Evolutionary conservation across 1,140 invertebrate genomes (phyloP).

Genomic region (Drosophila rufa): DNA sequence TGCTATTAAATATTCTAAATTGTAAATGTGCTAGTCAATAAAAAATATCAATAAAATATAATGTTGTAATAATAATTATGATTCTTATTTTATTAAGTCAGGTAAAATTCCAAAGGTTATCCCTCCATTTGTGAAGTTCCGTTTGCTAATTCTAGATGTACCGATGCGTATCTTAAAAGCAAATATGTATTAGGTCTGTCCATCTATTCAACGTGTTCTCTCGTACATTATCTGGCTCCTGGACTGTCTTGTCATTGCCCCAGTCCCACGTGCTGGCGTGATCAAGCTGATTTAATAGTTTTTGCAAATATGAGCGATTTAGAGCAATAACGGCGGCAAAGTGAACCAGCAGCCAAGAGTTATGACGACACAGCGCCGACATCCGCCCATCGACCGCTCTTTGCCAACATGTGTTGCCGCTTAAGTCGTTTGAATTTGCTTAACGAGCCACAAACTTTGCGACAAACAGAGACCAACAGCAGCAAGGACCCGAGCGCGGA

Average conservation of each 20-base stretch:
- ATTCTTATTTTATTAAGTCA: too few relatives aligned
- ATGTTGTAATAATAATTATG: too few relatives aligned
- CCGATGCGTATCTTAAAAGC: neutral
- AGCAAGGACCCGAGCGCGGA: slow-evolving; percentile 25
- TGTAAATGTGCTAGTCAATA: too few relatives aligned
- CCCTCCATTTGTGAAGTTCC: neutral
- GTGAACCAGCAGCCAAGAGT: slow-evolving; percentile 63
- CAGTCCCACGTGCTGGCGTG: slow-evolving; percentile 22
- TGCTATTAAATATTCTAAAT: too few relatives aligned
- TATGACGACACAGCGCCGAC: slow-evolving; percentile 56
- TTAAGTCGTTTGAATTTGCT: slow-evolving; percentile 84
- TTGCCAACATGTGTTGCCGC: slow-evolving; percentile 80
- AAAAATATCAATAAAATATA: too few relatives aligned
- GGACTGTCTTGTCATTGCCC: slow-evolving; percentile 21
- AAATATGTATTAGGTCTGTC: neutral
- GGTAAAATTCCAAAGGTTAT: neutral
- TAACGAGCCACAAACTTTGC: slow-evolving; percentile 83
- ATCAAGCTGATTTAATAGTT: slow-evolving; percentile 74
- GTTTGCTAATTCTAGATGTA: too few relatives aligned
- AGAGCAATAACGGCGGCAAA: slow-evolving; percentile 63
- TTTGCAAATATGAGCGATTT: slow-evolving; percentile 72
- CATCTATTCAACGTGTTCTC: neutral
- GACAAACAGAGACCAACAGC: slow-evolving; percentile 64
- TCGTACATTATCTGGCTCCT: neutral
- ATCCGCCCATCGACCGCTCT: slow-evolving; percentile 52